Conservation (phyloP, 2,113 vertebrate species). For the Passerina amoena region DNA sequence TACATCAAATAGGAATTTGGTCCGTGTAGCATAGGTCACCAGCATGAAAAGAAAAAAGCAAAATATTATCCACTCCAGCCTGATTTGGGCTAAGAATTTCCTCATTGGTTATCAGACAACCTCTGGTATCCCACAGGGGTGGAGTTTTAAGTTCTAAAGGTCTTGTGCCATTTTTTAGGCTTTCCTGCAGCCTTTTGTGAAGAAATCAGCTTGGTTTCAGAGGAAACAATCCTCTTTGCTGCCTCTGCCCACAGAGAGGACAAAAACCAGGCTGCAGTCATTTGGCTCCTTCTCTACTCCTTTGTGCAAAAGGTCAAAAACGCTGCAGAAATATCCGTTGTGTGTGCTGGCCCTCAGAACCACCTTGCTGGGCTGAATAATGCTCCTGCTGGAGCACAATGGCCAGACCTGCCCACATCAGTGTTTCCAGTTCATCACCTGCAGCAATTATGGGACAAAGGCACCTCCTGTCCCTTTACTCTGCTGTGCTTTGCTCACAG, state of each 20-base stretch:
- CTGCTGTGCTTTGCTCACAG: not conserved
- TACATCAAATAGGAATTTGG: not conserved
- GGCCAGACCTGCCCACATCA: not conserved
- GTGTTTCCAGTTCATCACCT: not conserved
- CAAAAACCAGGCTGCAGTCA: not conserved
- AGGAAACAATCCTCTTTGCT: not conserved
- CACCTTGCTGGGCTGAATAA: not conserved
- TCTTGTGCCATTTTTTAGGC: not conserved
- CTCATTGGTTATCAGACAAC: not conserved
- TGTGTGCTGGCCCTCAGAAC: not conserved
- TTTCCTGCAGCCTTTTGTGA: not conserved
- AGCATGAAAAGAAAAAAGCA: not conserved
- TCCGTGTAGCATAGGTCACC: not conserved
- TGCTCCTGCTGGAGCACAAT: not conserved
- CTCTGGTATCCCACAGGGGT: not conserved
- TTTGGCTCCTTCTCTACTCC: not conserved
- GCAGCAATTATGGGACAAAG: fast-evolving
- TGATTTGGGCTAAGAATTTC: not conserved
- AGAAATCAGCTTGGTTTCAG: not conserved
- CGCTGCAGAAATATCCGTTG: not conserved
- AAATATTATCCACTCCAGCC: not conserved
- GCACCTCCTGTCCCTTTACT: not conserved
- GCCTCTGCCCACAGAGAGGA: not conserved
- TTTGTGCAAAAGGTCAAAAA: conserved; percentile 16
- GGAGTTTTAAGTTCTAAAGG: not conserved